These are phyloP conservation scores for Arothron firmamentum DNA, from an alignment of 2,113 vertebrate genomes.

Conservation along the genomic window DNA sequence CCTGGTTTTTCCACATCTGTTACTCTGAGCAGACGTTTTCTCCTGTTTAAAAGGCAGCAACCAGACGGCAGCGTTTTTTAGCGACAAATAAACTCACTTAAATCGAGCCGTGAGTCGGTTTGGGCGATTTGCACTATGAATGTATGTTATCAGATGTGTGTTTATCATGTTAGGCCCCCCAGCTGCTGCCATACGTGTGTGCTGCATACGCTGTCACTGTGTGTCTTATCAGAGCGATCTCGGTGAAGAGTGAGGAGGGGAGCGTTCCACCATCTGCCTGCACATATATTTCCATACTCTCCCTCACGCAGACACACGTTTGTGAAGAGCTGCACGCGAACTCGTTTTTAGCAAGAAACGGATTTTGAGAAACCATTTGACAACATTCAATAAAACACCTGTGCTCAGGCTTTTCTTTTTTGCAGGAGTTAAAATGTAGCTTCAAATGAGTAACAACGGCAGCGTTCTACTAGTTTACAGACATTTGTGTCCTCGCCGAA, in stretches of 20 bases:
- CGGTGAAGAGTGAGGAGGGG: conserved; percentile 29
- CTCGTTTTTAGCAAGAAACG: too few relatives aligned
- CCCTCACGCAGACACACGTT: background rate
- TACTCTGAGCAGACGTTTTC: too few relatives aligned
- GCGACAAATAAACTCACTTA: too few relatives aligned
- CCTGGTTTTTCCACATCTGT: background rate
- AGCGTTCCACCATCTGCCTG: conserved; percentile 42
- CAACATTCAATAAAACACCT: background rate
- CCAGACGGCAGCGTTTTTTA: too few relatives aligned
- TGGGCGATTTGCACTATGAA: background rate
- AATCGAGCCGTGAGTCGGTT: background rate
- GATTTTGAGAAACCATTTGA: too few relatives aligned
- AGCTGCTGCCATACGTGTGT: conserved; percentile 20
- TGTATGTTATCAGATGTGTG: background rate
- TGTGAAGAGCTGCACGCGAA: conserved; percentile 2
- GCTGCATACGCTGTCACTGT: conserved; percentile 26
- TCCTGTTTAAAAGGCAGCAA: too few relatives aligned
- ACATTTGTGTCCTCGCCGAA: too few relatives aligned
- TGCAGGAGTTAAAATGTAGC: too few relatives aligned
- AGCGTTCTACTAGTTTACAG: too few relatives aligned
- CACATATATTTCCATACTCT: conserved; percentile 18
- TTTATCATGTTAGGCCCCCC: conserved; percentile 38
- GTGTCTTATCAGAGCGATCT: conserved; percentile 46
- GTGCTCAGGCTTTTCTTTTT: too few relatives aligned
- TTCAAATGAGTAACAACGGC: too few relatives aligned